These are phyloP conservation scores for Pangasianodon hypophthalmus DNA, from an alignment of 2,113 vertebrate genomes.

Conservation along the genomic window DNA sequence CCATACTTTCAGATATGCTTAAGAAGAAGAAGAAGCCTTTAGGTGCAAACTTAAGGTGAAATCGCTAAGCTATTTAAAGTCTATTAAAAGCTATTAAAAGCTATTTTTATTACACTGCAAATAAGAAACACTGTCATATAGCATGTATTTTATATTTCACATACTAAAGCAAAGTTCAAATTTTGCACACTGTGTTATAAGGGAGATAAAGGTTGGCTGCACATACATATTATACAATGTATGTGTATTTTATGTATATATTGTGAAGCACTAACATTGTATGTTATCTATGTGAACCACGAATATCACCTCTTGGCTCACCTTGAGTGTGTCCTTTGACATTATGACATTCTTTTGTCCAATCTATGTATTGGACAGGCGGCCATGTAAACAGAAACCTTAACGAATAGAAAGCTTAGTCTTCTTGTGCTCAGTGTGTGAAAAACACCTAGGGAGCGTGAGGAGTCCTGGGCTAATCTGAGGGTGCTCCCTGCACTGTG, in stretches of 20 bases:
- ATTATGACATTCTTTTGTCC: neutral
- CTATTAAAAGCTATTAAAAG: no score
- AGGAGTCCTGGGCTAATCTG: neutral
- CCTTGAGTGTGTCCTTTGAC: neutral
- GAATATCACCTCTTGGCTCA: neutral
- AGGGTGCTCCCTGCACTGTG: conserved; percentile 26
- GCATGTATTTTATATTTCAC: neutral
- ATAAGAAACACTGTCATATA: neutral
- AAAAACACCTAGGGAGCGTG: conserved; percentile 20
- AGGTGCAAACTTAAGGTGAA: neutral
- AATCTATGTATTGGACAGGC: neutral
- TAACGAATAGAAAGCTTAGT: conserved; percentile 23
- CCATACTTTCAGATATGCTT: neutral
- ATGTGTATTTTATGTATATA: neutral
- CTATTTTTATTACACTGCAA: neutral
- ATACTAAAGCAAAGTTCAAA: no score
- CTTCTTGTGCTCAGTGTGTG: neutral
- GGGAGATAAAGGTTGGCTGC: no score
- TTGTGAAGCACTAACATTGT: neutral
- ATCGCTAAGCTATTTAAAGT: neutral
- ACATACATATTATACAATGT: neutral
- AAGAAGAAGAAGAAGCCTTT: neutral
- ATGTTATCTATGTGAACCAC: neutral
- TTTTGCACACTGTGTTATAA: no score
- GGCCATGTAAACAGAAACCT: neutral